These are phyloP conservation scores for Mactra quadrangularis DNA, from an alignment of 1,140 invertebrate genomes.

Conservation along the genomic window DNA sequence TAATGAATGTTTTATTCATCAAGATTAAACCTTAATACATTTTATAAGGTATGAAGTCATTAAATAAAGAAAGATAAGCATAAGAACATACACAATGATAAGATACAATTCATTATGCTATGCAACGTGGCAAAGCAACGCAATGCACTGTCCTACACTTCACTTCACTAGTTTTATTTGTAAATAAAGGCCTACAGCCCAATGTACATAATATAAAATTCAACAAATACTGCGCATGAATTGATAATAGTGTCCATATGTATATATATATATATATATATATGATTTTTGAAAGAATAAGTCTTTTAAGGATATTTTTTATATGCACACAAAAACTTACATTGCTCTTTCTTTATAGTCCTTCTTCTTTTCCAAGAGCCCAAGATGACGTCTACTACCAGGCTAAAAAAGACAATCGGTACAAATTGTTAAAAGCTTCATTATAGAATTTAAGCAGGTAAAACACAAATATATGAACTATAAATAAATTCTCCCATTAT, in stretches of 20 bases:
- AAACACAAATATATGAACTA: not conserved
- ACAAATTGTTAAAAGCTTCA: not conserved
- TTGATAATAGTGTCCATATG: conserved; percentile 11
- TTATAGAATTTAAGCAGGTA: not conserved
- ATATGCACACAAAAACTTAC: conserved; percentile 83
- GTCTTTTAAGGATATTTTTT: no score
- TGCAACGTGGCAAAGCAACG: no score
- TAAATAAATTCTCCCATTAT: not conserved
- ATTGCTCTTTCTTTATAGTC: conserved; percentile 94
- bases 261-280: not conserved
- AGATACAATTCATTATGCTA: no score
- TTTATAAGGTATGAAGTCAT: not conserved
- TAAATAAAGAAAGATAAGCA: conserved; percentile 39
- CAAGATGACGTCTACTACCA: conserved; percentile 91
- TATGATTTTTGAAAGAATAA: conserved; percentile 15
- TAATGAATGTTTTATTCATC: no score
- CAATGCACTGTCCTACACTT: no score
- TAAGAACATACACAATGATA: no score
- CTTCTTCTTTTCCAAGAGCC: conserved; percentile 97
- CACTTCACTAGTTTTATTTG: no score
- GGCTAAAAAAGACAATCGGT: conserved; percentile 88
- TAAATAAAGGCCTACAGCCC: no score
- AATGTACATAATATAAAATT: not conserved
- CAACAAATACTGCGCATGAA: not conserved
- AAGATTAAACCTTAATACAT: no score